A percentile compares a stretch with the other conserved stretches of the same genome.
These are phyloP conservation scores for Leptopilina myrica DNA, from an alignment of 2,888 invertebrate species.

Conservation along the genomic window DNA sequence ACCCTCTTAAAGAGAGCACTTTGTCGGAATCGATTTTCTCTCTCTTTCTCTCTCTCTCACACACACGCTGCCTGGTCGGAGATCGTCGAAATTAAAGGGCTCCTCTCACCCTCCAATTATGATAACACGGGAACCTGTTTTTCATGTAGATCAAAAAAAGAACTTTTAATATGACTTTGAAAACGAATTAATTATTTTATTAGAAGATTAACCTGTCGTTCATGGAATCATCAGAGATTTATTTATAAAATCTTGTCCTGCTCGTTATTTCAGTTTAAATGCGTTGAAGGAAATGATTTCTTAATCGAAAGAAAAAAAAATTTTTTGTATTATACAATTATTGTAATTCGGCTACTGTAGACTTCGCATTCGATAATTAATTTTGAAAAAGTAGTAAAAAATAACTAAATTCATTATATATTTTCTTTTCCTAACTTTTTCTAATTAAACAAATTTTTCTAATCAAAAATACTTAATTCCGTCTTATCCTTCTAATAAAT, in stretches of 20 bases:
- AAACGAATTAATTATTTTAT: slow-evolving; percentile 41
- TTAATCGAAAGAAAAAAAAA: not conserved
- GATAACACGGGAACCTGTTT: slow-evolving; percentile 38
- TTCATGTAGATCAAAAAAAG: slow-evolving; percentile 9
- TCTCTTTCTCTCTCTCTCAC: slow-evolving; percentile 3
- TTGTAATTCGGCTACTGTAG: not conserved
- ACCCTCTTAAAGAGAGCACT: slow-evolving; percentile 39
- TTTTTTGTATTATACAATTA: too few relatives aligned
- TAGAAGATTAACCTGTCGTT: slow-evolving; percentile 29
- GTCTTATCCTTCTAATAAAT: too few relatives aligned
- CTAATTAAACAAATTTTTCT: too few relatives aligned
- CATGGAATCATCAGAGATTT: slow-evolving; percentile 30
- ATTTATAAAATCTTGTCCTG: slow-evolving; percentile 9
- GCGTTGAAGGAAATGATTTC: not conserved
- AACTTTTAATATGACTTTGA: slow-evolving; percentile 29
- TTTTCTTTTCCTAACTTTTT: too few relatives aligned
- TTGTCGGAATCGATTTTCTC: slow-evolving; percentile 36
- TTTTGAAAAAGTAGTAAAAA: too few relatives aligned
- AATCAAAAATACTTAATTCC: too few relatives aligned
- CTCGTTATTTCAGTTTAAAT: slow-evolving; percentile 14
- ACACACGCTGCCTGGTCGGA: slow-evolving; percentile 22
- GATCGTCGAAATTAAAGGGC: slow-evolving; percentile 37
- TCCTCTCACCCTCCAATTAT: slow-evolving; percentile 29
- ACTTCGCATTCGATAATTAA: too few relatives aligned
- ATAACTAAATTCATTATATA: too few relatives aligned